Conservation (phyloP, 92 coral and sea anemone genomes). For the Anthopleura xanthogrammica region DNA sequence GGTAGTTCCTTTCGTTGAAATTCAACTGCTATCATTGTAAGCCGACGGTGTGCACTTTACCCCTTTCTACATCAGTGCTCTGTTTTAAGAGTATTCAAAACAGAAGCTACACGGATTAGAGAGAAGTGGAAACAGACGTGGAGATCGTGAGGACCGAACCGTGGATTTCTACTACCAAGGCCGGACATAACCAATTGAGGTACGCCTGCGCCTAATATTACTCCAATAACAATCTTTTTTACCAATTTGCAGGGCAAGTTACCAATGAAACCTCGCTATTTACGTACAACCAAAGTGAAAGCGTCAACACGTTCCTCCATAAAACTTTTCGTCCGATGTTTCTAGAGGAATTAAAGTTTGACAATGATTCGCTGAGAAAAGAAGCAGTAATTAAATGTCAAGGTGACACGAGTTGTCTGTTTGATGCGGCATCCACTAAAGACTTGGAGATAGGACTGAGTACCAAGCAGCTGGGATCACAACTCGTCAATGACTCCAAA, state of each 20-base stretch:
- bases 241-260: conserved; percentile 43
- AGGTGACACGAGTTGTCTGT: conserved; percentile 47
- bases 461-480: conserved; percentile 35
- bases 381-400: conserved; percentile 37
- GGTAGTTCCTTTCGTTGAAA: neutral
- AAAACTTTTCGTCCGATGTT: conserved; percentile 45
- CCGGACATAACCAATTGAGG: too few species aligned
- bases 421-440: conserved; percentile 62
- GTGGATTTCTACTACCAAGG: too few species aligned
- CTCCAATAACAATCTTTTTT: too few species aligned
- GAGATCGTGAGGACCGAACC: too few species aligned
- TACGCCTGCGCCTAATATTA: too few species aligned
- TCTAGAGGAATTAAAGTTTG: conserved; percentile 30
- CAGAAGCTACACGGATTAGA: too few species aligned
- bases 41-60: neutral
- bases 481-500: conserved; percentile 54
- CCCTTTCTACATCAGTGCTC: neutral
- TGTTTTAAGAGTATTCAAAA: too few species aligned
- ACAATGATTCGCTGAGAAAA: conserved; percentile 17
- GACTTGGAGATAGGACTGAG: conserved; percentile 50
- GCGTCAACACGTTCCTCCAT: conserved; percentile 1
- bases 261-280: conserved; percentile 23
- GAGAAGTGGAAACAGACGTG: too few species aligned
- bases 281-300: conserved; percentile 32
- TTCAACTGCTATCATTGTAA: too few species aligned